Percentiles rank a stretch among this genome's conserved stretches.
Conservation (phyloP, 2,888 invertebrate genomes). For the Dryobotodes eremita region DNA sequence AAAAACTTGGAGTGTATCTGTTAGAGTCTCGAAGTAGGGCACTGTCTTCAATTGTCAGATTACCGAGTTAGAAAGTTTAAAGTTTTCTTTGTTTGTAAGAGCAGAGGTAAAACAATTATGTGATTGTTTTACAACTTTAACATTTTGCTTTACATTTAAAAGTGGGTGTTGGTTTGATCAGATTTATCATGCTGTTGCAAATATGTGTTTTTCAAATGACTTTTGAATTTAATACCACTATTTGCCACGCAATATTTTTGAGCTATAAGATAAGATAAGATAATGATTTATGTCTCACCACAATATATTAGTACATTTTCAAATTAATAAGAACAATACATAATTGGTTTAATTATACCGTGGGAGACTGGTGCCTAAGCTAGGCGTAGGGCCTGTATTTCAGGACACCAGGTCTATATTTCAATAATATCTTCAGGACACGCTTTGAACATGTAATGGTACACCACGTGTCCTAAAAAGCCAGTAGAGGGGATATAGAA, state of each 20-base stretch:
- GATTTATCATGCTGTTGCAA: not conserved
- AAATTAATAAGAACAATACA: too few relatives aligned
- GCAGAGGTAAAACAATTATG: constrained; percentile 3
- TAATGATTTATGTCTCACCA: too few relatives aligned
- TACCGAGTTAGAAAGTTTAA: constrained; percentile 29
- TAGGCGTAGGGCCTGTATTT: too few relatives aligned
- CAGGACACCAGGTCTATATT: too few relatives aligned
- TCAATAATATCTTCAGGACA: not conserved
- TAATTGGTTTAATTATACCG: too few relatives aligned
- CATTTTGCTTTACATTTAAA: not conserved
- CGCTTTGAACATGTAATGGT: not conserved
- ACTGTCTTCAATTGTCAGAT: constrained; percentile 44
- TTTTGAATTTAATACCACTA: not conserved
- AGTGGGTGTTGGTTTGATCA: not conserved
- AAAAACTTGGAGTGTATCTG: constrained; percentile 41
- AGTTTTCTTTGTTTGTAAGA: constrained; percentile 36
- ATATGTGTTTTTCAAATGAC: not conserved
- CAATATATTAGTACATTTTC: too few relatives aligned
- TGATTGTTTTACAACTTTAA: constrained; percentile 15
- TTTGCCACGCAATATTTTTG: not conserved
- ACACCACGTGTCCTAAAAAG: not conserved
- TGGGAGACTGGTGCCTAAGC: too few relatives aligned
- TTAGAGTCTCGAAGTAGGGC: constrained; percentile 1
- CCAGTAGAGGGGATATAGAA: too few relatives aligned
- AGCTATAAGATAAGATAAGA: too few relatives aligned